These are phyloP conservation scores for Callorhinus ursinus DNA, from an alignment of 2,113 vertebrate genomes.

Conservation along the genomic window DNA sequence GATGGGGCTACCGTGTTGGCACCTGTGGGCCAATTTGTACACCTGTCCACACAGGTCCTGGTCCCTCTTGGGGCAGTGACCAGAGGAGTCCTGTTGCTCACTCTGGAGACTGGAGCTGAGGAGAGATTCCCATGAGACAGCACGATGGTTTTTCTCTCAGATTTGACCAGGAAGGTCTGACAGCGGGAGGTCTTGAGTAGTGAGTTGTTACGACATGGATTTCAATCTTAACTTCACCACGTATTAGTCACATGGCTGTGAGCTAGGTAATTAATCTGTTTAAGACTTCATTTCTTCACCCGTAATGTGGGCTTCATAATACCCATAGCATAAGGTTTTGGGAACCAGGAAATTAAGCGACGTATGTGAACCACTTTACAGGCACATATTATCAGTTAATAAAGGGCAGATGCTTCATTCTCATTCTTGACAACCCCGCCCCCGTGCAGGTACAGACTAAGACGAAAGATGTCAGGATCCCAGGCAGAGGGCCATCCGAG, in stretches of 20 bases:
- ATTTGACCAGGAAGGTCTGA: not conserved
- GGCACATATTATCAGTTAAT: not conserved
- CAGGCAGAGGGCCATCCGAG: not conserved
- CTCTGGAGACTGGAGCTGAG: not conserved
- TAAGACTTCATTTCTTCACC: conserved; percentile 23
- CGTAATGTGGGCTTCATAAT: conserved; percentile 9
- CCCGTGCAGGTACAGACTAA: not conserved
- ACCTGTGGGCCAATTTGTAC: not conserved
- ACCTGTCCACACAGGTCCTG: not conserved
- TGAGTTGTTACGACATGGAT: not conserved
- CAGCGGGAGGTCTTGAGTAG: not conserved
- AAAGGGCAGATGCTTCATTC: not conserved
- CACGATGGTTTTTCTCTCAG: not conserved
- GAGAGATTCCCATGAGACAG: not conserved
- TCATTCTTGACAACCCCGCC: not conserved
- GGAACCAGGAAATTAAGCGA: not conserved
- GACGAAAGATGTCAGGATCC: not conserved
- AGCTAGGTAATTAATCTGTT: not conserved
- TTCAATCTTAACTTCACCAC: not conserved
- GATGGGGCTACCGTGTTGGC: not conserved
- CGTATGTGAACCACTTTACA: not conserved
- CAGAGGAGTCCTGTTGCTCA: not conserved
- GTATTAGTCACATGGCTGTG: not conserved
- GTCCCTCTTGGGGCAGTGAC: not conserved
- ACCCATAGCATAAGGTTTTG: not conserved